These are phyloP conservation scores for Ranitomeya variabilis DNA, from an alignment of 2,113 vertebrate species.

Conservation along the genomic window DNA sequence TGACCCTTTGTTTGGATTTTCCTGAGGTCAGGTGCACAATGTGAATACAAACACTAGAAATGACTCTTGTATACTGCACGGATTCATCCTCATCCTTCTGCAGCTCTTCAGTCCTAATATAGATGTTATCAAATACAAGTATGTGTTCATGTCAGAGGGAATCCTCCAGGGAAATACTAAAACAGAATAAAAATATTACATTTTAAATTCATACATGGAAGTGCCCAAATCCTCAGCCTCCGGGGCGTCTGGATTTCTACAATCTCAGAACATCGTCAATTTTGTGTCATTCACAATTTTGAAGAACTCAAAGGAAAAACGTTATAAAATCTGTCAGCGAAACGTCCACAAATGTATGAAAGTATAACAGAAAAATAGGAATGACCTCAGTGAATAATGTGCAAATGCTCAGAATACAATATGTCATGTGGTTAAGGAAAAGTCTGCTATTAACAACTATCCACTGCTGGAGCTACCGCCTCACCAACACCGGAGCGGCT, in stretches of 20 bases:
- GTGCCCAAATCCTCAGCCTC: not conserved
- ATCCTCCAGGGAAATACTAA: conserved; percentile 7
- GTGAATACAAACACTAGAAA: not conserved
- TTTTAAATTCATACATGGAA: conserved; percentile 13
- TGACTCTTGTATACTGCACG: not conserved
- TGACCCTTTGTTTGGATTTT: not conserved
- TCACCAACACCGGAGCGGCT: no score
- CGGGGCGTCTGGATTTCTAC: not conserved
- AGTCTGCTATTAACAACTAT: not conserved
- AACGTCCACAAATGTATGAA: not conserved
- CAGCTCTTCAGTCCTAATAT: not conserved
- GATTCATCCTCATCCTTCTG: not conserved
- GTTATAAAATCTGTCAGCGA: not conserved
- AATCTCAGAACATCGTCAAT: not conserved
- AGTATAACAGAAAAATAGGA: not conserved
- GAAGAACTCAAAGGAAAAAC: not conserved
- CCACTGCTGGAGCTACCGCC: no score
- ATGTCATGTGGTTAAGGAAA: not conserved
- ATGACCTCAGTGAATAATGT: not conserved
- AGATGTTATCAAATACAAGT: not conserved
- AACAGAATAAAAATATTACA: conserved; percentile 10
- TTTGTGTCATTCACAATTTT: conserved; percentile 3
- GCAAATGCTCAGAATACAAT: not conserved
- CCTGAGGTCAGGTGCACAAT: not conserved
- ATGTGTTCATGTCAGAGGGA: not conserved